phyloP scores from a whole-genome alignment of 2,888 invertebrate species.

The Urechis unicinctus region DNA sequence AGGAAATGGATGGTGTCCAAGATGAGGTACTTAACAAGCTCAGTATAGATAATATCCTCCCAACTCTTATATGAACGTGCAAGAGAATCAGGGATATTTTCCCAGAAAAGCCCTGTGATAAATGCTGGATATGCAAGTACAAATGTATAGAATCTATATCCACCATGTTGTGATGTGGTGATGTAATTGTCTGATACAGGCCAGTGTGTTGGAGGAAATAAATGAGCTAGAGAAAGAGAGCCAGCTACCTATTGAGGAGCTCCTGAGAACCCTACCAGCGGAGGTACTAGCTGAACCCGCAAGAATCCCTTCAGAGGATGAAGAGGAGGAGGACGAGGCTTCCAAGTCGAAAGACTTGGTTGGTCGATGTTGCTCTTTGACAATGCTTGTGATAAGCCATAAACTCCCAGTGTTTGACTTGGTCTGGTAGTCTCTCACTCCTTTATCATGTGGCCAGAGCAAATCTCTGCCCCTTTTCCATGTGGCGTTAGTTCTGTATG shows the following conservation, averaged over 20 bases:
- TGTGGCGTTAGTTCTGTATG: too few relatives aligned
- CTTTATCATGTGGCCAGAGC: constrained; percentile 14
- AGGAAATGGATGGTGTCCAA: constrained; percentile 60
- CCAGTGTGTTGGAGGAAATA: constrained; percentile 59
- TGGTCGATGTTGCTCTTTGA: neutral
- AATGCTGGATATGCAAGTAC: too few relatives aligned
- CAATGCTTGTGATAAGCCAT: neutral
- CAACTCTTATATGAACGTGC: too few relatives aligned
- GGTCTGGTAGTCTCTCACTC: too few relatives aligned
- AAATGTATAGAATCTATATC: too few relatives aligned
- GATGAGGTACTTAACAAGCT: constrained; percentile 54
- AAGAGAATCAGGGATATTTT: too few relatives aligned
- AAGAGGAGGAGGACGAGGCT: constrained; percentile 8
- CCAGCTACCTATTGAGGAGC: constrained; percentile 78
- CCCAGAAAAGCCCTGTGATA: too few relatives aligned
- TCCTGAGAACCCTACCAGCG: constrained; percentile 68
- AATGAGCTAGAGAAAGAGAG: constrained; percentile 82
- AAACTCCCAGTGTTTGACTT: too few relatives aligned
- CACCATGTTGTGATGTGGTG: too few relatives aligned
- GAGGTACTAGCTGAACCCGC: constrained; percentile 64
- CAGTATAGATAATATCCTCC: too few relatives aligned
- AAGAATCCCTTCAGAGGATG: constrained; percentile 6
- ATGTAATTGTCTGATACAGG: too few relatives aligned
- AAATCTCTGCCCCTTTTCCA: too few relatives aligned
- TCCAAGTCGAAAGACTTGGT: neutral